A percentile compares a stretch with the other conserved stretches of the same genome.
Conservation (phyloP, 2,888 invertebrate species). For the Agrochola lychnidis region DNA sequence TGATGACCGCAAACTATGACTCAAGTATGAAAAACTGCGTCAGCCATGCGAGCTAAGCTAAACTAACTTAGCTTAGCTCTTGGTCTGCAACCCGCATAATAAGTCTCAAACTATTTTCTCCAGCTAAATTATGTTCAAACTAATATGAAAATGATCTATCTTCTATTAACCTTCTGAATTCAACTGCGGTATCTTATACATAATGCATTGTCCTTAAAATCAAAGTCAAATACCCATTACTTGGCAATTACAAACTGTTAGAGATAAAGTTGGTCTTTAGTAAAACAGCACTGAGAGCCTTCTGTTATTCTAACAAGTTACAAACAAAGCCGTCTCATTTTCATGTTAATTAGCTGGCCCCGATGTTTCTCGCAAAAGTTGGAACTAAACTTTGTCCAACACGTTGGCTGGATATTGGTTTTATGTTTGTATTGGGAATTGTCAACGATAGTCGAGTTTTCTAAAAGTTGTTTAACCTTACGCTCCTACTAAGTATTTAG, state of each 20-base stretch:
- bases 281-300: constrained; percentile 32
- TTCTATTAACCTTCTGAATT: background rate
- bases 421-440: constrained; percentile 29
- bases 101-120: background rate
- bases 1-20: too few species aligned
- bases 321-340: constrained; percentile 56
- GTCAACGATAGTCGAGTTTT: background rate
- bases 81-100: too few species aligned
- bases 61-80: too few species aligned
- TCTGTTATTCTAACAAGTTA: constrained; percentile 56
- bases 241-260: constrained; percentile 28
- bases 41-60: too few species aligned
- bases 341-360: constrained; percentile 57
- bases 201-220: constrained; percentile 6
- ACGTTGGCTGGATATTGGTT: constrained; percentile 33
- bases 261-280: constrained; percentile 37
- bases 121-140: background rate
- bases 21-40: too few species aligned
- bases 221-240: constrained; percentile 34
- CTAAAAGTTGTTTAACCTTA: constrained; percentile 1
- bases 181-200: background rate
- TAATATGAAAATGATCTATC: background rate
- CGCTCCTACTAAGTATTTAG: background rate
- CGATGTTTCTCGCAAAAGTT: constrained; percentile 48
- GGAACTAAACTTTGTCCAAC: constrained; percentile 31